These are phyloP conservation scores for Polymixis flavicincta DNA, from an alignment of 2,888 invertebrate species.

Conservation along the genomic window DNA sequence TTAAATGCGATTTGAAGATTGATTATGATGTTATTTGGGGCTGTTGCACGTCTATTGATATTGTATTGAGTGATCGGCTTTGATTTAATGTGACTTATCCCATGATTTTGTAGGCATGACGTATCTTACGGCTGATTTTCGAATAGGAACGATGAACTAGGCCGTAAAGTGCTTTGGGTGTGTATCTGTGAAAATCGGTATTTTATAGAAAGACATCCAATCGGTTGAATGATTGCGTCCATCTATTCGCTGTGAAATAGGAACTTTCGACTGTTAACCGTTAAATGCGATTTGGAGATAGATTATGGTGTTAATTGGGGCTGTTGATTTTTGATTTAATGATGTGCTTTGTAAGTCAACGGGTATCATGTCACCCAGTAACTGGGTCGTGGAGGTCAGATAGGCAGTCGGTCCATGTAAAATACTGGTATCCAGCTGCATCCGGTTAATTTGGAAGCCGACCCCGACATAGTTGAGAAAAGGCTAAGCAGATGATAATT, in stretches of 20 bases:
- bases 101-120: neutral
- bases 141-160: neutral
- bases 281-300: slow-evolving; percentile 57
- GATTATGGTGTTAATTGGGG: slow-evolving; percentile 45
- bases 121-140: neutral
- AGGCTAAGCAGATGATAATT: no score
- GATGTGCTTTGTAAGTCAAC: neutral
- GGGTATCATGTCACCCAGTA: no score
- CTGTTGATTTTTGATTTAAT: slow-evolving; percentile 30
- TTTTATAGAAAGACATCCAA: neutral
- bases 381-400: no score
- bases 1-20: slow-evolving; percentile 63
- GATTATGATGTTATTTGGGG: slow-evolving; percentile 56
- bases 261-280: slow-evolving; percentile 59
- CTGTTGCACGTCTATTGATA: slow-evolving; percentile 45
- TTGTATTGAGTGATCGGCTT: slow-evolving; percentile 28
- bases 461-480: no score
- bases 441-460: no score
- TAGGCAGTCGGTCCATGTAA: no score
- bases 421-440: no score
- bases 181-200: no score
- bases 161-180: neutral
- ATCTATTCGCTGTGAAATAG: slow-evolving; percentile 75
- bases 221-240: slow-evolving; percentile 81
- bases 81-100: slow-evolving; percentile 13